These are phyloP conservation scores for Crematogaster levior DNA, from an alignment of 2,888 invertebrate species.

Conservation along the genomic window DNA sequence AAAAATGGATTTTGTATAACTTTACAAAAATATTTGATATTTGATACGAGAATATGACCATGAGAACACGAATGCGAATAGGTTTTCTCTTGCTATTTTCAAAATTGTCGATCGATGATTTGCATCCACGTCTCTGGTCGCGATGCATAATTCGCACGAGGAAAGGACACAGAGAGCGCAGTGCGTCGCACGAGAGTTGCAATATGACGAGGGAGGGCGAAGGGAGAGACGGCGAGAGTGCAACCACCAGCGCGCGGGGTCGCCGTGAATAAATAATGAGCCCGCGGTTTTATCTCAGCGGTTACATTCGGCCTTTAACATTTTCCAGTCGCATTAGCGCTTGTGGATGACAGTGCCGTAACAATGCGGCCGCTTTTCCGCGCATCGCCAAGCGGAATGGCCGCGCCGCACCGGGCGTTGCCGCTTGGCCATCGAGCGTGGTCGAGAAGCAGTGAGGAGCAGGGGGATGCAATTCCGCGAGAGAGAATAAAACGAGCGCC, in stretches of 20 bases:
- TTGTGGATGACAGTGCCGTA: slow-evolving; percentile 78
- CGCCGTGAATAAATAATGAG: slow-evolving; percentile 72
- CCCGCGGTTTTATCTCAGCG: slow-evolving; percentile 67
- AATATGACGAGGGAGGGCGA: not conserved
- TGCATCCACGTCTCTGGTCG: not conserved
- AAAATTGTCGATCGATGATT: slow-evolving; percentile 23
- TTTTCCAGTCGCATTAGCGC: slow-evolving; percentile 79
- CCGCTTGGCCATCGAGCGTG: slow-evolving; percentile 32
- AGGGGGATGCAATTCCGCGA: slow-evolving; percentile 73
- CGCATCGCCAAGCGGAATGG: slow-evolving; percentile 74
- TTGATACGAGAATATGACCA: too few species aligned
- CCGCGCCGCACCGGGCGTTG: slow-evolving; percentile 45
- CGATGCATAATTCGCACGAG: slow-evolving; percentile 54
- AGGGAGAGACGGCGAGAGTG: slow-evolving; percentile 16
- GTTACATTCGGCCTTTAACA: slow-evolving; percentile 71
- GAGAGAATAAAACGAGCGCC: slow-evolving; percentile 69
- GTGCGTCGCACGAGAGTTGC: not conserved
- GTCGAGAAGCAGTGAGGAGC: not conserved
- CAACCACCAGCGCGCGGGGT: slow-evolving; percentile 50
- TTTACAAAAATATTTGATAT: too few species aligned
- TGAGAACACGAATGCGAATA: not conserved
- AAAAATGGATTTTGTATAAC: too few species aligned
- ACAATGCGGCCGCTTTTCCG: slow-evolving; percentile 79
- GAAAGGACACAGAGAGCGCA: slow-evolving; percentile 16
- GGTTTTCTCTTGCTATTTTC: not conserved